Evolutionary conservation across 2,888 invertebrate species (phyloP).

Genomic region (Phaedon cochleariae): DNA sequence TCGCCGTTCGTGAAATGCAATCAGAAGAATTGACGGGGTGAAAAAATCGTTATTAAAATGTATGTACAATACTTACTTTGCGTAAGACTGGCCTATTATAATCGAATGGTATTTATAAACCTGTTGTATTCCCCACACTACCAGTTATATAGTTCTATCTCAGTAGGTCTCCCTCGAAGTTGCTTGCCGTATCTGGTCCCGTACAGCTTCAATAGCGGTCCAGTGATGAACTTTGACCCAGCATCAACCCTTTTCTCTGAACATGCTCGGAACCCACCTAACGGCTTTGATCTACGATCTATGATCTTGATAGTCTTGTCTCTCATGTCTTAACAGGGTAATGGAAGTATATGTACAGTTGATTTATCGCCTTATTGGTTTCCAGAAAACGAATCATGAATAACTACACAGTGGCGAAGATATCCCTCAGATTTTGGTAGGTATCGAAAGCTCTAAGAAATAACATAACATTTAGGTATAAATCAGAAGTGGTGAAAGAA

Average conservation of each 20-base stretch:
- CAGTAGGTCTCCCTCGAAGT: neutral
- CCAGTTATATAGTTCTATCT: neutral
- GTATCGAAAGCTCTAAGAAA: no score
- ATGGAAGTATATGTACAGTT: no score
- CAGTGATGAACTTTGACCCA: constrained; percentile 16
- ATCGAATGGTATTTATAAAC: constrained; percentile 15
- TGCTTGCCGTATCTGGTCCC: neutral
- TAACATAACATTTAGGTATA: no score
- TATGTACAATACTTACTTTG: no score
- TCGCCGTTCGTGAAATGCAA: no score
- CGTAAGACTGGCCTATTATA: neutral
- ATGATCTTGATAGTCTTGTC: neutral
- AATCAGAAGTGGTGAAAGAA: no score
- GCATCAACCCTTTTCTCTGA: constrained; percentile 19
- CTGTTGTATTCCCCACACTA: constrained; percentile 13
- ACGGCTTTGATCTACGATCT: neutral
- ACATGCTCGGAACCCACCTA: neutral
- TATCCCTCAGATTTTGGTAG: no score
- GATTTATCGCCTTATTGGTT: no score
- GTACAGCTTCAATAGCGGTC: constrained; percentile 11
- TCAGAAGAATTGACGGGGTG: neutral
- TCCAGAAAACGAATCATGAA: no score
- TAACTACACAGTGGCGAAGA: no score
- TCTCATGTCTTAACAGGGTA: no score
- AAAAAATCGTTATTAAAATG: neutral